Conservation (phyloP, 1,140 invertebrate genomes). For the Drosophila sp. region DNA sequence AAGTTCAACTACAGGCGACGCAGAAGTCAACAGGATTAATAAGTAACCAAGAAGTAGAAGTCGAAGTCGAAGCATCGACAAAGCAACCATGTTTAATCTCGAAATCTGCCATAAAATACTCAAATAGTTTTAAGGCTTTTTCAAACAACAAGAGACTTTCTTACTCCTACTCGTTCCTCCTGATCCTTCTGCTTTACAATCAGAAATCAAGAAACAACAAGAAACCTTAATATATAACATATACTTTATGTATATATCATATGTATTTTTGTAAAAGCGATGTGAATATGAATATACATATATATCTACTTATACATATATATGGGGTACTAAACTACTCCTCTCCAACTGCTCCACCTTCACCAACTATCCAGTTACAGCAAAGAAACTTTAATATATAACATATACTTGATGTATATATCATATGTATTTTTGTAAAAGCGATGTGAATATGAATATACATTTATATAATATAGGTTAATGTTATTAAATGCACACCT, state of each 20-base stretch:
- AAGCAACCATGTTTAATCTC: constrained; percentile 60
- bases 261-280: constrained; percentile 69
- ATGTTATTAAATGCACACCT: constrained; percentile 1
- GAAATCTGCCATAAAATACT: constrained; percentile 64
- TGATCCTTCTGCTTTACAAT: no score
- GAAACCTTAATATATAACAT: constrained; percentile 7
- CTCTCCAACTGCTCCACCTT: no score
- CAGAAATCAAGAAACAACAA: constrained; percentile 2
- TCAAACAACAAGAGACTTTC: not conserved
- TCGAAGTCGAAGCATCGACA: constrained; percentile 13
- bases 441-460: constrained; percentile 16
- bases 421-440: constrained; percentile 71
- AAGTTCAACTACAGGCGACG: constrained; percentile 58
- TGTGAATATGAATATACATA: constrained; percentile 15
- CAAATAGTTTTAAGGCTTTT: constrained; percentile 17
- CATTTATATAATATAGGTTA: constrained; percentile 19
- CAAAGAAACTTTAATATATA: constrained; percentile 9
- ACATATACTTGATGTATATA: constrained; percentile 18
- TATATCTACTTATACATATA: constrained; percentile 1
- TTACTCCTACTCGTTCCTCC: not conserved
- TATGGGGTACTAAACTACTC: no score
- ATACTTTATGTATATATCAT: constrained; percentile 31
- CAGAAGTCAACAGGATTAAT: not conserved
- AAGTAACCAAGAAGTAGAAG: no score
- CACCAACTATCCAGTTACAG: no score